Conservation (phyloP, 1,140 invertebrate genomes). For the Temnothorax curvispinosus region DNA sequence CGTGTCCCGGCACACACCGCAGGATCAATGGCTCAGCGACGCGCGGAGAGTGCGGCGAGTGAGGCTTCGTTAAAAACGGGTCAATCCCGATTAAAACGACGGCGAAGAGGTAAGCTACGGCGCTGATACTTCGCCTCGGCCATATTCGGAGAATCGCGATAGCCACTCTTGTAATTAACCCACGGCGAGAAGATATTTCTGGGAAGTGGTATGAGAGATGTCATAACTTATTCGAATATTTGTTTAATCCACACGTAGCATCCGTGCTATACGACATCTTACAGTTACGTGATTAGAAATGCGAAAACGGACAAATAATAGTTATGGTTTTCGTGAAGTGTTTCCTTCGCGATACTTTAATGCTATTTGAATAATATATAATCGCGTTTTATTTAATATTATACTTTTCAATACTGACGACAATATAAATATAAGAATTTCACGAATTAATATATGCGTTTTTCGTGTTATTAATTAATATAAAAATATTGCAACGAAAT, state of each 20-base stretch:
- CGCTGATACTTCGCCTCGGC: neutral
- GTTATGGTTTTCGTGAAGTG: neutral
- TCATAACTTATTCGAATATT: constrained; percentile 26
- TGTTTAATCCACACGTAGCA: neutral
- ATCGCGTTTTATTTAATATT: neutral
- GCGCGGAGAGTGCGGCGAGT: constrained; percentile 25
- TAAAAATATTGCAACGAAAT: neutral
- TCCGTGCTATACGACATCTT: neutral
- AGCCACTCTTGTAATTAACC: constrained; percentile 50
- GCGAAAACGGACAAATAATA: neutral
- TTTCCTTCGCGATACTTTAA: neutral
- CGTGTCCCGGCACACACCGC: constrained; percentile 60
- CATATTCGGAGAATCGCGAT: constrained; percentile 52
- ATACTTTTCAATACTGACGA: neutral
- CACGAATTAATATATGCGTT: neutral
- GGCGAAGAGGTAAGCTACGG: constrained; percentile 20
- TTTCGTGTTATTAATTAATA: neutral
- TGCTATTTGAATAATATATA: neutral
- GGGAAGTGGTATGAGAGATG: constrained; percentile 25
- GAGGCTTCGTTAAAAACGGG: constrained; percentile 71
- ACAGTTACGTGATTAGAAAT: neutral
- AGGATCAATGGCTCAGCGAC: constrained; percentile 68
- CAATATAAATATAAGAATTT: neutral
- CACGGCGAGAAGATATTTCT: constrained; percentile 10
- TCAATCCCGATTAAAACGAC: constrained; percentile 63